Conservation (phyloP, 1,140 invertebrate genomes). For the Heterodera schachtii region DNA sequence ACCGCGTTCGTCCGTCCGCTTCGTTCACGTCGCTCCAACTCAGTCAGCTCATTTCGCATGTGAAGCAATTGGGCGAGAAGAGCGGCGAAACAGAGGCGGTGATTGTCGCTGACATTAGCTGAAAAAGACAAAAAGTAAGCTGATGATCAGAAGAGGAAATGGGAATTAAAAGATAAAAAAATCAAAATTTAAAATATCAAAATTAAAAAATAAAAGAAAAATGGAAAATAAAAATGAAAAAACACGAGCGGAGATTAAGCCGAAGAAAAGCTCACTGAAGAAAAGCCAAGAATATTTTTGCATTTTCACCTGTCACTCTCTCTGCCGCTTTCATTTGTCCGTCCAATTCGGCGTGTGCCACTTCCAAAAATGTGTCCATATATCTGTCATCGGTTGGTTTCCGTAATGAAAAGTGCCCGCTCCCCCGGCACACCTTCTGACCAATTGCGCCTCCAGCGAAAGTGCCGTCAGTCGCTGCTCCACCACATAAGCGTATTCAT, state of each 20-base stretch:
- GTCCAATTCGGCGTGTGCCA: slow-evolving; percentile 25
- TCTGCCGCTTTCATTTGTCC: slow-evolving; percentile 10
- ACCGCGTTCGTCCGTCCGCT: not conserved
- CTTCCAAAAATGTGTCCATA: slow-evolving; percentile 17
- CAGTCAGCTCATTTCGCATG: slow-evolving; percentile 28
- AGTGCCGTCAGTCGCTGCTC: slow-evolving; percentile 23
- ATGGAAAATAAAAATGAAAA: no score
- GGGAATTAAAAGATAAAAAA: no score
- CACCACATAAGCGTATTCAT: slow-evolving; percentile 15
- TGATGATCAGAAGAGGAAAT: no score
- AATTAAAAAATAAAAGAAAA: no score
- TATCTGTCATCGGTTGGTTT: not conserved
- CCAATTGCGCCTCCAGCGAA: slow-evolving; percentile 8
- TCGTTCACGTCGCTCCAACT: slow-evolving; percentile 12
- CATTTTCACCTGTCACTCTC: not conserved
- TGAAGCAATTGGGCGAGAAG: slow-evolving; percentile 24
- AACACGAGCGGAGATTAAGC: no score
- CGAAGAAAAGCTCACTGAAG: no score
- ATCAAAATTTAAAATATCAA: no score
- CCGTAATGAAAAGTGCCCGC: not conserved
- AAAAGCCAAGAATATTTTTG: not conserved
- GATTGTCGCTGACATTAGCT: not conserved
- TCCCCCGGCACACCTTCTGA: slow-evolving; percentile 15
- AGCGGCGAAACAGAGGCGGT: slow-evolving; percentile 12
- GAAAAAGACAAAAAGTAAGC: not conserved